phyloP scores from a whole-genome alignment of 37 sponge, comb jelly and placozoan species.

The Eunapius fragilis region DNA sequence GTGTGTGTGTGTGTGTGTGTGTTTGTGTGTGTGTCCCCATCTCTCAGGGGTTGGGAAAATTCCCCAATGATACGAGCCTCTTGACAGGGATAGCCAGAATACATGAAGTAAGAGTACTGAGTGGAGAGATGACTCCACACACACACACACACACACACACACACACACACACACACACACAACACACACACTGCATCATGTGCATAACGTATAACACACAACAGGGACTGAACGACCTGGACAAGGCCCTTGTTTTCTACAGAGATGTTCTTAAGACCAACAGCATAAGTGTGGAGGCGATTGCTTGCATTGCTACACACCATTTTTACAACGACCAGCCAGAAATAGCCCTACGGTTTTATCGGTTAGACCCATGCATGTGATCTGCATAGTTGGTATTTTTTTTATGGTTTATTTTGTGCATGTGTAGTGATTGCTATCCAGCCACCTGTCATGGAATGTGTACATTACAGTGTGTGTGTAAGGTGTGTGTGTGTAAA shows the following conservation, averaged over 20 bases:
- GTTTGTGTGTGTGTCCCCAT: too few species aligned
- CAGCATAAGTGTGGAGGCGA: conserved; percentile 90
- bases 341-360: conserved; percentile 93
- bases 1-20: too few species aligned
- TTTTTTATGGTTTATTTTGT: neutral
- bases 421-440: neutral
- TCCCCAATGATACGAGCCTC: conserved; percentile 80
- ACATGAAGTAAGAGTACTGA: conserved; percentile 71
- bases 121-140: neutral
- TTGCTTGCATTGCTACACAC: conserved; percentile 94
- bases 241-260: conserved; percentile 82
- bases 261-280: conserved; percentile 88
- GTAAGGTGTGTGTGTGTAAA: too few species aligned
- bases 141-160: neutral
- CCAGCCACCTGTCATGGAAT: too few species aligned
- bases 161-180: conserved; percentile 1
- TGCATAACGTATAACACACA: neutral
- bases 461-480: neutral
- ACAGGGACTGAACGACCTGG: conserved; percentile 86
- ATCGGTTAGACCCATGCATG: conserved; percentile 49
- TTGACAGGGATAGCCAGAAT: conserved; percentile 86
- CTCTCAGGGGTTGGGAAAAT: conserved; percentile 81
- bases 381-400: neutral
- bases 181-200: neutral
- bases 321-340: conserved; percentile 98